Conservation (phyloP, 2,113 vertebrate genomes). For the Platanista minor region DNA sequence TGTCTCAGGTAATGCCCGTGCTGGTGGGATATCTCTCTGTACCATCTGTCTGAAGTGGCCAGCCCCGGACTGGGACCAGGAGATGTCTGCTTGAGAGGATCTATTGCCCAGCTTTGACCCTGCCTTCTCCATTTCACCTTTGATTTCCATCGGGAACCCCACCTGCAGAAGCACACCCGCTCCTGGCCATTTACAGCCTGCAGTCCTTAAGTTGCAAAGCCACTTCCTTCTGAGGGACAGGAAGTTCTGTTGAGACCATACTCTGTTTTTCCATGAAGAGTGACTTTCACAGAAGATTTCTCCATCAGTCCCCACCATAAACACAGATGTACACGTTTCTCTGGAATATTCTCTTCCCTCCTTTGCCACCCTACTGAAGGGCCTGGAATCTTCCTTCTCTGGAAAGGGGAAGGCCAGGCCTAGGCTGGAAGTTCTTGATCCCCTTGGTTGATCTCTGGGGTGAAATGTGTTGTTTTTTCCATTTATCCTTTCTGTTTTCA, state of each 20-base stretch:
- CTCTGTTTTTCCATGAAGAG: conserved; percentile 60
- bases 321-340: not conserved
- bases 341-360: not conserved
- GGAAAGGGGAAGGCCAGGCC: not conserved
- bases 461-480: not conserved
- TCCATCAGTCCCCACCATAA: conserved; percentile 42
- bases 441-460: not conserved
- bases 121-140: not conserved
- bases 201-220: not conserved
- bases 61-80: not conserved
- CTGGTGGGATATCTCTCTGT: too few relatives aligned
- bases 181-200: not conserved
- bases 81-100: not conserved
- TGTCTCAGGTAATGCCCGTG: fast-evolving
- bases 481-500: not conserved
- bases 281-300: conserved; percentile 70
- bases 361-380: not conserved
- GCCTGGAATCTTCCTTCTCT: not conserved
- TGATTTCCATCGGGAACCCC: not conserved
- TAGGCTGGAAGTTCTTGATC: not conserved
- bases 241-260: conserved; percentile 43
- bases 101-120: not conserved
- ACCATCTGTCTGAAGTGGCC: not conserved
- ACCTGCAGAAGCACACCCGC: not conserved
- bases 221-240: conserved; percentile 45